Evolutionary conservation across 1,140 invertebrate genomes (phyloP).

Genomic region (Plutomurus gul): DNA sequence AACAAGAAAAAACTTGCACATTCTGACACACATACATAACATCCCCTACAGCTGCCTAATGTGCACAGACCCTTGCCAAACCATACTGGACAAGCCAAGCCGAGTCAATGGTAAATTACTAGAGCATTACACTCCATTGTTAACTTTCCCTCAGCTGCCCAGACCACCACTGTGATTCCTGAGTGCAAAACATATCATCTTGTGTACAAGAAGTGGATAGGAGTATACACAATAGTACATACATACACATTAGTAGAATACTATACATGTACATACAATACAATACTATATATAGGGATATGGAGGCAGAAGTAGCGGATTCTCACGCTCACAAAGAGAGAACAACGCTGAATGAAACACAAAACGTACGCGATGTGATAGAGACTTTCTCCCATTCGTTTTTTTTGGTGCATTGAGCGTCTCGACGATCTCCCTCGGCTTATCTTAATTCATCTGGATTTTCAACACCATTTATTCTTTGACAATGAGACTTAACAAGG

Average conservation of each 20-base stretch:
- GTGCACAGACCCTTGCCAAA: neutral
- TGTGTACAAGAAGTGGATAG: neutral
- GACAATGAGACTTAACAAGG: too few relatives aligned
- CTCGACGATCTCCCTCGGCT: too few relatives aligned
- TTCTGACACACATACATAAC: neutral
- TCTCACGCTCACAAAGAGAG: too few relatives aligned
- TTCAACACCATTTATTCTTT: too few relatives aligned
- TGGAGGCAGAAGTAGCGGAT: too few relatives aligned
- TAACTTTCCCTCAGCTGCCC: neutral
- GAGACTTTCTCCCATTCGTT: too few relatives aligned
- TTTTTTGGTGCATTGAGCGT: too few relatives aligned
- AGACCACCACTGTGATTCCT: neutral
- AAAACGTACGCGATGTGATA: too few relatives aligned
- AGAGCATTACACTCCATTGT: constrained; percentile 14
- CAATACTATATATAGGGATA: too few relatives aligned
- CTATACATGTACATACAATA: too few relatives aligned
- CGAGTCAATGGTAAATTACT: constrained; percentile 20
- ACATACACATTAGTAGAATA: neutral
- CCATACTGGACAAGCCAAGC: neutral
- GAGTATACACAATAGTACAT: neutral
- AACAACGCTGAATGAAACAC: too few relatives aligned
- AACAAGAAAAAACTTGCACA: constrained; percentile 1
- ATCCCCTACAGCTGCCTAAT: neutral
- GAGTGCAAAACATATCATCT: neutral
- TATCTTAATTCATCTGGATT: too few relatives aligned